These are phyloP conservation scores for Agrilus biguttatus DNA, from an alignment of 2,888 invertebrate species.

Conservation along the genomic window DNA sequence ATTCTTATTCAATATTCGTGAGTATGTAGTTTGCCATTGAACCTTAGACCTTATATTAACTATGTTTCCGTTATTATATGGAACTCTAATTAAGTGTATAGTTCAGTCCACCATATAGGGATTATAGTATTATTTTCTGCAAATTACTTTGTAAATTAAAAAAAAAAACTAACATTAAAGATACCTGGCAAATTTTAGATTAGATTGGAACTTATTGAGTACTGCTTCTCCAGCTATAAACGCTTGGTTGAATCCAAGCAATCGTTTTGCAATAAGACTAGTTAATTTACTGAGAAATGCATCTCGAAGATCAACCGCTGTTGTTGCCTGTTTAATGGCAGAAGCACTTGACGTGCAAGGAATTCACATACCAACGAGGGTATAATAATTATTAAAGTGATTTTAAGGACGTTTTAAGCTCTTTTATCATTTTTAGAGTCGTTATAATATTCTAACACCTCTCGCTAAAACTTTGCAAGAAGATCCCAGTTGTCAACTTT, in stretches of 20 bases:
- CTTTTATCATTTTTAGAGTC: slow-evolving; percentile 46
- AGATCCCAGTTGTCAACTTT: slow-evolving; percentile 89
- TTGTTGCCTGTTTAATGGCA: slow-evolving; percentile 90
- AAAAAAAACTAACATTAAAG: no score
- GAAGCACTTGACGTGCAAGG: slow-evolving; percentile 81
- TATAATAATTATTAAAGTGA: slow-evolving; percentile 20
- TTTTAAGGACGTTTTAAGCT: not conserved
- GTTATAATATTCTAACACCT: slow-evolving; percentile 77
- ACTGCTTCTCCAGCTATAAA: slow-evolving; percentile 94
- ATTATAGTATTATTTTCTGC: no score
- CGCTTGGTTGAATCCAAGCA: slow-evolving; percentile 95
- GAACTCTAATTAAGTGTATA: no score
- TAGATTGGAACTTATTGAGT: slow-evolving; percentile 93
- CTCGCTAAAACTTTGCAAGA: slow-evolving; percentile 83
- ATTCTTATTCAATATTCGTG: not conserved
- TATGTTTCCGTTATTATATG: no score
- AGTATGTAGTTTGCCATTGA: no score
- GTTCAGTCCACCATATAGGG: no score
- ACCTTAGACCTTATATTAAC: no score
- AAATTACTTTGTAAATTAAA: no score
- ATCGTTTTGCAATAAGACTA: slow-evolving; percentile 73
- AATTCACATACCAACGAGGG: slow-evolving; percentile 67
- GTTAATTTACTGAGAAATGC: slow-evolving; percentile 67
- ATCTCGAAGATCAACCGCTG: slow-evolving; percentile 68
- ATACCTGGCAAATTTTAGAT: slow-evolving; percentile 40